Evolutionary conservation across 2,888 invertebrate species (phyloP).

Genomic region (Priocnemis perturbator): DNA sequence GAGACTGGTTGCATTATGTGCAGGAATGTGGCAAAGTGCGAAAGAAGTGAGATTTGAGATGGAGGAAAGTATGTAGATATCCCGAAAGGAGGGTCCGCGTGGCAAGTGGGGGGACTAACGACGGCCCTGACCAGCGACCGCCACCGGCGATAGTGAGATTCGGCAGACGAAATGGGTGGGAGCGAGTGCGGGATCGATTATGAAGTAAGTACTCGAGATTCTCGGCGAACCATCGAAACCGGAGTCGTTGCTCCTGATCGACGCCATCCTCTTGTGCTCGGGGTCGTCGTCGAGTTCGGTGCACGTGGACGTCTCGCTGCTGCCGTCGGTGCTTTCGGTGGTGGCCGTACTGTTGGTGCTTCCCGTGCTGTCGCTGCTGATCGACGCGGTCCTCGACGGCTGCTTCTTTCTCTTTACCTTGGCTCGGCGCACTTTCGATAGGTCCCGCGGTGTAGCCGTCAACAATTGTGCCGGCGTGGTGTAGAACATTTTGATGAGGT

Average conservation of each 20-base stretch:
- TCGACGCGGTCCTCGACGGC: conserved; percentile 65
- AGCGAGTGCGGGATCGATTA: neutral
- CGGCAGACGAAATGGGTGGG: neutral
- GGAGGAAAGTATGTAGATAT: no score
- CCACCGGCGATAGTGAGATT: no score
- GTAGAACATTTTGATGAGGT: conserved; percentile 71
- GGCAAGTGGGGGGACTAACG: no score
- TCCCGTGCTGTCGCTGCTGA: conserved; percentile 70
- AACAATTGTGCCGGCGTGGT: conserved; percentile 70
- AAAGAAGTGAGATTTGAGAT: no score
- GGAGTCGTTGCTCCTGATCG: conserved; percentile 89
- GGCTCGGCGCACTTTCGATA: conserved; percentile 69
- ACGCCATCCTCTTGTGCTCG: conserved; percentile 78
- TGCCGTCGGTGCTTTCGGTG: conserved; percentile 64
- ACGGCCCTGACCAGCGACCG: no score
- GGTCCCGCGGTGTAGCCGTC: conserved; percentile 71
- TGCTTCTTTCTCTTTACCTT: conserved; percentile 70
- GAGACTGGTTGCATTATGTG: neutral
- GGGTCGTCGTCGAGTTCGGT: conserved; percentile 76
- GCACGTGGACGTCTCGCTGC: conserved; percentile 67
- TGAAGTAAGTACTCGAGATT: conserved; percentile 69
- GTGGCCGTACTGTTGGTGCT: conserved; percentile 67
- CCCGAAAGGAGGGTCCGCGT: neutral
- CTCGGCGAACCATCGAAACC: conserved; percentile 82
- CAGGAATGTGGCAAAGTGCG: neutral